Base-by-base conservation (phyloP, 2,888 invertebrate genomes). In the Tetragonisca angustula region DNA sequence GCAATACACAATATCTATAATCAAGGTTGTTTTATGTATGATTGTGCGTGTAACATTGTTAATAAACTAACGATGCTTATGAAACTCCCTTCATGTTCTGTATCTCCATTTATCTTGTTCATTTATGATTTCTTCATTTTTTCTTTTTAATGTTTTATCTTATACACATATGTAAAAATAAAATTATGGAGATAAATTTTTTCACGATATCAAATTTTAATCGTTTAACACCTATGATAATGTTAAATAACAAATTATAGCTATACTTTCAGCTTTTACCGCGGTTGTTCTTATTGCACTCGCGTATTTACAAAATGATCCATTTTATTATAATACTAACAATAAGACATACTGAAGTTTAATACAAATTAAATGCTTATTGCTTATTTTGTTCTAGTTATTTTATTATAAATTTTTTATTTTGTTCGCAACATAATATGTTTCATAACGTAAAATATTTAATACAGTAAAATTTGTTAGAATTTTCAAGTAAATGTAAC, bases 31-130 rank as follows among this genome's bases (percentile, higher is more conserved):
- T 94, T 91, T 92, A 92, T 94, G 93, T 94, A 93, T 93, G 93
- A 93, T 91, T 94, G 93, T 93, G 93, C 93, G 94, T 93, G 93
- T 92, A 93, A 93, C 90, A 93, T 90, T 94, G 92, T 94, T 93
- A 94, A 94, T 94, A 94, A 94, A 94, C 88, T 92, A 91, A 91
- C 91, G 93, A 94, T 94, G 93, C 94, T 94, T 94, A 94, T 93
- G 93, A 92, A 91, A 91, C 76, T 71, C 36, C 67, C 24, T 81
- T 75, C 64, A 52, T n/a, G n/a, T 56, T 71, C 68, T 77, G n/a
- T 32, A 65, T 64, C 72, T 71, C 24, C 43, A 17, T 61, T 32
- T 49, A 43, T 27, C 6, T 65, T n/a, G 36, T 65, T 62, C 24
- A 15, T n/a, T 11, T 52, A 21, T 3, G 19, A 59, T 49, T 59